Conservation (phyloP, 2,888 invertebrate genomes). For the Drosophila mercatorum region DNA sequence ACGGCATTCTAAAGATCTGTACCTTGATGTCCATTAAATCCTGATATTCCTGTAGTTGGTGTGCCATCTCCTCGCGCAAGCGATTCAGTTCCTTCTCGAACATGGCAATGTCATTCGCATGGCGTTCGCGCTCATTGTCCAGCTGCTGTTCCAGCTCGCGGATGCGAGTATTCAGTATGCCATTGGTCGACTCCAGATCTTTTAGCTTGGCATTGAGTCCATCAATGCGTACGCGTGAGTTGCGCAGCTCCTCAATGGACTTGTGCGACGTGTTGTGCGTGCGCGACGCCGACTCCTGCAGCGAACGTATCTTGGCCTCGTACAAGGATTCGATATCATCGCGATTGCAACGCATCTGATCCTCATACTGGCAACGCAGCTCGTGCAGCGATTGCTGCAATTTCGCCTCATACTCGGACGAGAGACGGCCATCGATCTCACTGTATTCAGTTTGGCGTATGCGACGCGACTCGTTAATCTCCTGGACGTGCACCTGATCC, state of each 20-base stretch:
- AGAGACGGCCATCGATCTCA: slow-evolving; percentile 96
- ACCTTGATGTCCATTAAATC: slow-evolving; percentile 99
- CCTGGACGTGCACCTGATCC: slow-evolving; percentile 93
- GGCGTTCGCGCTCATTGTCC: slow-evolving; percentile 91
- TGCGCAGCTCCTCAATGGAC: slow-evolving; percentile 92
- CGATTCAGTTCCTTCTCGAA: slow-evolving; percentile 91
- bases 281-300: slow-evolving; percentile 89
- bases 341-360: slow-evolving; percentile 93
- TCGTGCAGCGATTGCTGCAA: slow-evolving; percentile 95
- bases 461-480: slow-evolving; percentile 93
- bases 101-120: slow-evolving; percentile 89
- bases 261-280: slow-evolving; percentile 89
- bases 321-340: slow-evolving; percentile 93
- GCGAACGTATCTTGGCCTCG: slow-evolving; percentile 89
- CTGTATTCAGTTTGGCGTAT: slow-evolving; percentile 95
- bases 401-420: slow-evolving; percentile 96
- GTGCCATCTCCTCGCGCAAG: slow-evolving; percentile 93
- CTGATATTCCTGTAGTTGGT: slow-evolving; percentile 96
- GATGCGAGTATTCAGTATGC: slow-evolving; percentile 87
- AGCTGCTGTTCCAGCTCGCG: slow-evolving; percentile 93
- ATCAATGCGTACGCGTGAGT: slow-evolving; percentile 91
- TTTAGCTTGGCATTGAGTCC: slow-evolving; percentile 89
- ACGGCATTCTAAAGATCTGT: not conserved
- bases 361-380: slow-evolving; percentile 96
- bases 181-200: slow-evolving; percentile 91